Evolutionary conservation across 1,140 invertebrate species (phyloP).

Genomic region (Popillia japonica): DNA sequence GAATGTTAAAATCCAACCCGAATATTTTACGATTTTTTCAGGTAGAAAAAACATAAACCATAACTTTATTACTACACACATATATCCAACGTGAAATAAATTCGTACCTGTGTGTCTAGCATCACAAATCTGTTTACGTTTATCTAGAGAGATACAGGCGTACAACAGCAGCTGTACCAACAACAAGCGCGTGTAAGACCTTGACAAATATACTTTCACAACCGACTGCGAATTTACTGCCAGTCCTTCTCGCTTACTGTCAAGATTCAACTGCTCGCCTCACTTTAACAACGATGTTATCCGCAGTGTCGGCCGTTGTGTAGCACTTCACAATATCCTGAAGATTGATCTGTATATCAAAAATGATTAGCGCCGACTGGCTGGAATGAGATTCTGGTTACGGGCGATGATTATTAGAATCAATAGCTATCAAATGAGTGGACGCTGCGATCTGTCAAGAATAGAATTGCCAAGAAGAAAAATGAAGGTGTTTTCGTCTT

Average conservation of each 20-base stretch:
- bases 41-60: no score
- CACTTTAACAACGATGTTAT: neutral
- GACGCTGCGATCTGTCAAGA: neutral
- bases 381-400: neutral
- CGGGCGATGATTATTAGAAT: neutral
- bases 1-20: no score
- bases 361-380: constrained; percentile 9
- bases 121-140: no score
- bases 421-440: neutral
- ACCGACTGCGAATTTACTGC: neutral
- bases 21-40: no score
- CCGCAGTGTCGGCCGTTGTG: neutral
- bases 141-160: no score
- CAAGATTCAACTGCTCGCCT: neutral
- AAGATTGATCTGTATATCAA: neutral
- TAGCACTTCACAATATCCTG: neutral
- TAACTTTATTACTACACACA: no score
- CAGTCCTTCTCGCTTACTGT: constrained; percentile 1
- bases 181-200: neutral
- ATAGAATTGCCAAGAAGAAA: neutral
- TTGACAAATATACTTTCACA: constrained; percentile 11
- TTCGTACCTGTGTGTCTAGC: no score
- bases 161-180: no score
- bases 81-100: no score
- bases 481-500: neutral